Conservation (phyloP, 2,797 vertebrate genomes). For the Spinus pinus region DNA sequence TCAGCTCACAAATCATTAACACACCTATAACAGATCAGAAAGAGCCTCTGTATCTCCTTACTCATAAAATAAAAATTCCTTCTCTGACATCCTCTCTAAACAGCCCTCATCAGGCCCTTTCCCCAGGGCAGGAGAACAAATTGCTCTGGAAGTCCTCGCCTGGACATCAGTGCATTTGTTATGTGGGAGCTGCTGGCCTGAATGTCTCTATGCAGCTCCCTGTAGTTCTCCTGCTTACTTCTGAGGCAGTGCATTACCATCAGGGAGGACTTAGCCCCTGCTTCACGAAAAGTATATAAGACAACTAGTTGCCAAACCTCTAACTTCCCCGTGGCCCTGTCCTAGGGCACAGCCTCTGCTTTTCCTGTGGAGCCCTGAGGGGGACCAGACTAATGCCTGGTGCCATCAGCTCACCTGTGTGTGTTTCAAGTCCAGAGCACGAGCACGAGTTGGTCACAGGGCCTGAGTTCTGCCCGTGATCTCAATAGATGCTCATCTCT, state of each 20-base stretch:
- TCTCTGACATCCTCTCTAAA: not conserved
- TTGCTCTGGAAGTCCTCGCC: not conserved
- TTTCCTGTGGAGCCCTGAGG: not conserved
- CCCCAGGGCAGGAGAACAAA: not conserved
- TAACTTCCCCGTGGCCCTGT: not conserved
- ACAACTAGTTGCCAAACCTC: not conserved
- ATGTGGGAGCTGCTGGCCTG: not conserved
- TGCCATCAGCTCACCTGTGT: rapidly evolving
- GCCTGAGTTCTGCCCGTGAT: not conserved
- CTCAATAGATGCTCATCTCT: not conserved
- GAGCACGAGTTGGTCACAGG: not conserved
- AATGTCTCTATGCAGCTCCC: not conserved
- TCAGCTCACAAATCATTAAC: not conserved
- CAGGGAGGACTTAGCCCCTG: not conserved
- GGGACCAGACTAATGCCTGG: not conserved
- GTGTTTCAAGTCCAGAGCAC: not conserved
- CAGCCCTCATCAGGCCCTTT: not conserved
- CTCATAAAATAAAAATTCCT: not conserved
- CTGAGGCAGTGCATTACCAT: not conserved
- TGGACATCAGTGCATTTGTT: not conserved
- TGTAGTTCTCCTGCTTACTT: not conserved
- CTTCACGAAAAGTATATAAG: not conserved
- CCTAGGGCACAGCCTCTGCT: not conserved
- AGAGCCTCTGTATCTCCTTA: not conserved
- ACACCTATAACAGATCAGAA: not conserved